phyloP scores from a whole-genome alignment of 2,888 invertebrate genomes.

The Erebia palarica region DNA sequence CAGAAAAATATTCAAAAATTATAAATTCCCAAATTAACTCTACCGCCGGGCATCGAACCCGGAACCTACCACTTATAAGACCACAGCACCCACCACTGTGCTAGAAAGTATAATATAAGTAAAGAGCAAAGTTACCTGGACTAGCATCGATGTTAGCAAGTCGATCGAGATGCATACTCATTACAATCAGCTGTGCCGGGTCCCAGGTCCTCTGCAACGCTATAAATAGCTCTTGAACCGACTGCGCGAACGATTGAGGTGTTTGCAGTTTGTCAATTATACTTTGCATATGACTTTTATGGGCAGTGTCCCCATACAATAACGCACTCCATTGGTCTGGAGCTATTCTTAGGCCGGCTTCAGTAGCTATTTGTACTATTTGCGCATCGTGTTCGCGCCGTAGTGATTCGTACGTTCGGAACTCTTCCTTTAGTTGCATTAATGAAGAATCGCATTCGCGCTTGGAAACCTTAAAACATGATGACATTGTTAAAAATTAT shows the following conservation, averaged over 20 bases:
- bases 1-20: too few species aligned
- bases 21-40: too few species aligned
- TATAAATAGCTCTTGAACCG: constrained; percentile 94
- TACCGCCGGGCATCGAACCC: too few species aligned
- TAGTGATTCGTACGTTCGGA: constrained; percentile 95
- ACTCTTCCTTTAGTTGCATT: constrained; percentile 99
- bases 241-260: constrained; percentile 95
- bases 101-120: too few species aligned
- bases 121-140: constrained; percentile 80
- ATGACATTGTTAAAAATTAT: neutral
- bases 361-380: constrained; percentile 98
- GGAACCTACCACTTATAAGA: too few species aligned
- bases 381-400: constrained; percentile 98
- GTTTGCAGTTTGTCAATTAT: constrained; percentile 93
- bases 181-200: constrained; percentile 87
- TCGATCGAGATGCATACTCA: constrained; percentile 91
- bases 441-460: constrained; percentile 97
- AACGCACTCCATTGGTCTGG: constrained; percentile 99
- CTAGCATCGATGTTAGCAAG: constrained; percentile 94
- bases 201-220: constrained; percentile 95
- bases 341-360: constrained; percentile 97
- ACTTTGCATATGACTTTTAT: constrained; percentile 99
- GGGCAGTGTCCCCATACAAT: constrained; percentile 96
- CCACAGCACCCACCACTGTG: too few species aligned
- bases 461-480: constrained; percentile 89